Evolutionary conservation across 1,140 invertebrate genomes (phyloP).

Genomic region (Halesus radiatus): DNA sequence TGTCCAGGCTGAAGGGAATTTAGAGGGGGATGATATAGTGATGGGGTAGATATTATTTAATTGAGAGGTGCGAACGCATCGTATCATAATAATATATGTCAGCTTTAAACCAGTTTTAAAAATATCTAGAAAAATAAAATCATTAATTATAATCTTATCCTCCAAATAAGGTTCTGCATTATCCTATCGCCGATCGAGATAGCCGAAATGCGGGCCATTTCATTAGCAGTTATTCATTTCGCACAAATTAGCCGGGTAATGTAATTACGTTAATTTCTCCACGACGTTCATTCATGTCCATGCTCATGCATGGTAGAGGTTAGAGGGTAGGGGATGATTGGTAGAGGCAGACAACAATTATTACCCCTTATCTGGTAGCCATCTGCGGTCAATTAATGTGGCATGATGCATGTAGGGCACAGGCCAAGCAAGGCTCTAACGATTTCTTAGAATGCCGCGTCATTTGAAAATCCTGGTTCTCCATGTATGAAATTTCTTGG

Average conservation of each 20-base stretch:
- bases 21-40: too few relatives aligned
- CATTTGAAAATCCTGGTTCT: too few relatives aligned
- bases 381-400: constrained; percentile 22
- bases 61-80: too few relatives aligned
- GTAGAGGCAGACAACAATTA: constrained; percentile 1
- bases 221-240: constrained; percentile 31
- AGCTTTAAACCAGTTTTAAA: too few relatives aligned
- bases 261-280: constrained; percentile 13
- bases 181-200: neutral
- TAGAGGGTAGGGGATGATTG: neutral
- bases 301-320: neutral
- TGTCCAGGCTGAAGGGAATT: too few relatives aligned
- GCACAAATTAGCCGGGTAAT: constrained; percentile 6
- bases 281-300: neutral
- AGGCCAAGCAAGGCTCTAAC: neutral
- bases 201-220: neutral
- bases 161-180: too few relatives aligned
- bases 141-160: too few relatives aligned
- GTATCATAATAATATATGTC: too few relatives aligned
- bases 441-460: too few relatives aligned
- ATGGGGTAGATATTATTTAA: too few relatives aligned
- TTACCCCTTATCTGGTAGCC: constrained; percentile 22
- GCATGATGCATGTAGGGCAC: neutral
- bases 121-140: too few relatives aligned
- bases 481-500: too few relatives aligned